Evolutionary conservation across 2,888 invertebrate genomes (phyloP).

Genomic region (Drosophila pseudotalamancana): DNA sequence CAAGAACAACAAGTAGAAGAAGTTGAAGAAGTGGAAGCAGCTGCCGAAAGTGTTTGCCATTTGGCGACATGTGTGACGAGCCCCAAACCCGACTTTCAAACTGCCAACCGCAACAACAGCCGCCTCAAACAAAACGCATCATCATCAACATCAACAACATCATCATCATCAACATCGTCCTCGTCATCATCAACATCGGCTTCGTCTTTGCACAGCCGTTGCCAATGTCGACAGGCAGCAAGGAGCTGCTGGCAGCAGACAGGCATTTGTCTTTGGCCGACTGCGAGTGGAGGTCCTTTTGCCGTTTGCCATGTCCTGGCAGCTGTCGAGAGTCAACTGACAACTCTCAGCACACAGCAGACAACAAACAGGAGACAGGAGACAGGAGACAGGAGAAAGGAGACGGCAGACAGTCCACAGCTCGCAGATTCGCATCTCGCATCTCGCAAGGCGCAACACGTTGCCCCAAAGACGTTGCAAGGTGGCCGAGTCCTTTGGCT

Average conservation of each 20-base stretch:
- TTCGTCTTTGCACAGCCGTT: constrained; percentile 45
- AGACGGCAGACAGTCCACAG: background rate
- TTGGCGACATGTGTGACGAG: constrained; percentile 62
- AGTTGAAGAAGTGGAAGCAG: background rate
- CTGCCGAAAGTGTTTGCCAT: constrained; percentile 48
- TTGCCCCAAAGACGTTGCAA: constrained; percentile 68
- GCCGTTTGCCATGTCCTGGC: constrained; percentile 40
- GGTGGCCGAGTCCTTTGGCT: constrained; percentile 55
- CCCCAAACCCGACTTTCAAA: background rate
- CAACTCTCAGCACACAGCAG: no score
- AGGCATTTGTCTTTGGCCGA: constrained; percentile 57
- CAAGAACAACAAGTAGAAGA: no score
- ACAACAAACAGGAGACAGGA: no score
- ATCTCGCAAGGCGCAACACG: constrained; percentile 74
- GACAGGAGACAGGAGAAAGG: no score
- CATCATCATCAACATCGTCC: background rate
- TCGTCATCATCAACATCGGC: constrained; percentile 21
- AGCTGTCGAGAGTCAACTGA: constrained; percentile 46
- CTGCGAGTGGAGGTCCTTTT: constrained; percentile 1
- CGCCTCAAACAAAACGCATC: constrained; percentile 57
- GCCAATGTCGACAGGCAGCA: constrained; percentile 49
- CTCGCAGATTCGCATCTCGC: constrained; percentile 13
- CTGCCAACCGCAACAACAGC: constrained; percentile 15
- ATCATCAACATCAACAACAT: constrained; percentile 15
- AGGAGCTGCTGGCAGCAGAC: constrained; percentile 43